Evolutionary conservation across 2,888 invertebrate species (phyloP).

Genomic region (Drosophila acutilabella): DNA sequence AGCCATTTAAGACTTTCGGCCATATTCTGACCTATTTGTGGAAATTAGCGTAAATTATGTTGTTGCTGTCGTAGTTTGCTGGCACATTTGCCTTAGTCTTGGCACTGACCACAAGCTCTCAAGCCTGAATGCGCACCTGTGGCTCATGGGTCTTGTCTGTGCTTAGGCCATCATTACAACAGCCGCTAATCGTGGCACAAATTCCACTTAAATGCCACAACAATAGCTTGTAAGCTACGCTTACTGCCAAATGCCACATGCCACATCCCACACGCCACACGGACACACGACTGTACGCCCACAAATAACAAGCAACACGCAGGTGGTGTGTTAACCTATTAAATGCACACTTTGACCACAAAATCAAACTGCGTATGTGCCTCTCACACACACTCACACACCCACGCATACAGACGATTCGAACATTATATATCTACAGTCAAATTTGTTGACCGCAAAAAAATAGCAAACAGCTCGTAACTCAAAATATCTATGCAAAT

Average conservation of each 20-base stretch:
- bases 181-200: slow-evolving; percentile 68
- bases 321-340: slow-evolving; percentile 44
- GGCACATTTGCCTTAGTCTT: slow-evolving; percentile 13
- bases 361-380: slow-evolving; percentile 47
- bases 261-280: slow-evolving; percentile 8
- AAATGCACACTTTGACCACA: slow-evolving; percentile 58
- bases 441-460: slow-evolving; percentile 47
- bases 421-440: slow-evolving; percentile 10
- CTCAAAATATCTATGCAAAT: slow-evolving; percentile 55
- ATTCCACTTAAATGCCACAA: slow-evolving; percentile 69
- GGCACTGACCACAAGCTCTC: slow-evolving; percentile 57
- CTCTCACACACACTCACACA: neutral
- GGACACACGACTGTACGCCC: slow-evolving; percentile 7
- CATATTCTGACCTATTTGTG: neutral
- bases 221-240: slow-evolving; percentile 50
- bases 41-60: slow-evolving; percentile 50
- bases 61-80: slow-evolving; percentile 13
- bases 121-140: slow-evolving; percentile 55
- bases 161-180: slow-evolving; percentile 49
- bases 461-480: slow-evolving; percentile 38
- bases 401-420: neutral
- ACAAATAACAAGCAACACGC: slow-evolving; percentile 1
- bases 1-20: neutral
- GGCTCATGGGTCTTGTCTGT: slow-evolving; percentile 17
- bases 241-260: slow-evolving; percentile 19